Conservation (phyloP, 2,113 vertebrate species). For the Mustela lutreola region DNA sequence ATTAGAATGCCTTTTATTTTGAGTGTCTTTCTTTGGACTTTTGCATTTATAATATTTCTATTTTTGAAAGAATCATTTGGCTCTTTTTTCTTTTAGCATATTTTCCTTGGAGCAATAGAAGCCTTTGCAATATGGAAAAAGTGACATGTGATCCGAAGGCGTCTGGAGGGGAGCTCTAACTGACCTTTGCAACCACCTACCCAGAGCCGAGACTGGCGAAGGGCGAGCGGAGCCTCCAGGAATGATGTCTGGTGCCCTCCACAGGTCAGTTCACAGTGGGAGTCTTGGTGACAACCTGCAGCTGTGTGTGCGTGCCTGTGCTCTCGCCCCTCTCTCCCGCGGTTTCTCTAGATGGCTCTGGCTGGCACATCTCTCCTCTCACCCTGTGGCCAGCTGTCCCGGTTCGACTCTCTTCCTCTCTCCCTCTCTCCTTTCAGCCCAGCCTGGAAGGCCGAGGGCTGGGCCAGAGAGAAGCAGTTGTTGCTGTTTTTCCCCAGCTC, state of each 20-base stretch:
- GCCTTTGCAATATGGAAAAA: constrained; percentile 60
- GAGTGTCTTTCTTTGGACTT: constrained; percentile 58
- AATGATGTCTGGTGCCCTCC: neutral
- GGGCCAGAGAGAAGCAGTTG: constrained; percentile 51
- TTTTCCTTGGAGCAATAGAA: constrained; percentile 57
- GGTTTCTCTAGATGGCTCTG: neutral
- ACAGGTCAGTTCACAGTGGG: neutral
- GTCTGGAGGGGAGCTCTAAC: neutral
- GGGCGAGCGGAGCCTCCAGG: neutral
- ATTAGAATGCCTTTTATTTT: constrained; percentile 41
- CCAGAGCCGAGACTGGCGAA: neutral
- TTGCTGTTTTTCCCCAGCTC: constrained; percentile 53
- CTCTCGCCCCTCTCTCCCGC: neutral
- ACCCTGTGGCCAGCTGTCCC: neutral
- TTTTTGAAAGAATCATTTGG: constrained; percentile 64
- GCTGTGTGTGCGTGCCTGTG: neutral
- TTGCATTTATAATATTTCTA: constrained; percentile 62
- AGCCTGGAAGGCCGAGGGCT: neutral
- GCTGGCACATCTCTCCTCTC: neutral
- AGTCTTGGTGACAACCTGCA: neutral
- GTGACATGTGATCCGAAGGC: constrained; percentile 60
- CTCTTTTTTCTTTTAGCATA: constrained; percentile 54
- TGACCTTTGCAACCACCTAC: constrained; percentile 51
- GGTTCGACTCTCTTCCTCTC: neutral
- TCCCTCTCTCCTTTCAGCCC: neutral